Percentiles rank a stretch among this genome's conserved stretches.
phyloP scores from a whole-genome alignment of 2,797 vertebrate genomes.

The Dendrocincla fuliginosa region DNA sequence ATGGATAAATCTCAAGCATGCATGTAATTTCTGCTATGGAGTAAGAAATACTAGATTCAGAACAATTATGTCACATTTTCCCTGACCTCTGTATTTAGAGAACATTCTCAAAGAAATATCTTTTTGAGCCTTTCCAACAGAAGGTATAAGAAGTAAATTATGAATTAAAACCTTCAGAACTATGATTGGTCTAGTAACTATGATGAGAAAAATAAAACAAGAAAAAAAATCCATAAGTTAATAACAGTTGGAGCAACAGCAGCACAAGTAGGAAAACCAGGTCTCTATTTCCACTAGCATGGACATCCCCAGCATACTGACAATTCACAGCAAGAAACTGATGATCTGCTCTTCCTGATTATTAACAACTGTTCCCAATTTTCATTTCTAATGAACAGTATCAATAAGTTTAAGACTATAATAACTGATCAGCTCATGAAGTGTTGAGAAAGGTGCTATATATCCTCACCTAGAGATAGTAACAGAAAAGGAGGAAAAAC shows the following conservation, averaged over 20 bases:
- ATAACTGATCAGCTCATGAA: not conserved
- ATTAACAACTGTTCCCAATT: not conserved
- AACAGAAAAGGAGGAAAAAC: not conserved
- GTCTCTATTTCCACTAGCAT: not conserved
- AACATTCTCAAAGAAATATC: fast-evolving
- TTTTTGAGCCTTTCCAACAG: not conserved
- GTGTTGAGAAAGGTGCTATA: not conserved
- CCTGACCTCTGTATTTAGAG: not conserved
- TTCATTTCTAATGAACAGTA: not conserved
- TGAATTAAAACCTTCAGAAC: not conserved
- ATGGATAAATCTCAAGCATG: not conserved
- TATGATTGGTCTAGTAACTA: not conserved
- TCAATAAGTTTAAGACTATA: not conserved
- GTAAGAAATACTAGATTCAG: not conserved
- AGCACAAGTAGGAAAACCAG: not conserved
- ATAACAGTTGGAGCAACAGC: not conserved
- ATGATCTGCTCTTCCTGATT: not conserved
- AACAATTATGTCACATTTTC: not conserved
- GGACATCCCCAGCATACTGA: not conserved
- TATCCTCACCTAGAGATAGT: not conserved
- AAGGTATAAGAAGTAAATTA: not conserved
- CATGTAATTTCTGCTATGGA: not conserved
- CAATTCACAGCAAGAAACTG: not conserved
- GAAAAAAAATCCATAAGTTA: not conserved
- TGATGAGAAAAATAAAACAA: not conserved